These are phyloP conservation scores for Heterochromis multidens DNA, from an alignment of 2,113 vertebrate genomes.

Conservation along the genomic window DNA sequence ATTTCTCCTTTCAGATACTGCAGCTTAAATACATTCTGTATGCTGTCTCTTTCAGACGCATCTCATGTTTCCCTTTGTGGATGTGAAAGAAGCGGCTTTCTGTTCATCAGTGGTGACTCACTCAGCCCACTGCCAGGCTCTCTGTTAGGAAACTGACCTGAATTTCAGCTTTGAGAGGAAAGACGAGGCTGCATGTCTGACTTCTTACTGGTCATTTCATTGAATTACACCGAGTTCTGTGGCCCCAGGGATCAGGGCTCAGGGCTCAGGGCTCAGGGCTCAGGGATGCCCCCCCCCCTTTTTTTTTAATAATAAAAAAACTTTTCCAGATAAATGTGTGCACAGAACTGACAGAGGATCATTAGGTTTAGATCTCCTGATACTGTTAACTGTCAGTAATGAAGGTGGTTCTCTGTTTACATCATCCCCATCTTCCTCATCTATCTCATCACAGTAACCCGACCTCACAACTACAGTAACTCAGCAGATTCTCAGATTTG, in stretches of 20 bases:
- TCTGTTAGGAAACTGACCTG: constrained; percentile 27
- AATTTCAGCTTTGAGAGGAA: constrained; percentile 12
- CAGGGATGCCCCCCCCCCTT: no score
- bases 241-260: no score
- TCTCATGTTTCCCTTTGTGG: neutral
- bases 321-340: neutral
- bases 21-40: neutral
- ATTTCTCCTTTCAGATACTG: neutral
- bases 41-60: neutral
- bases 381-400: neutral
- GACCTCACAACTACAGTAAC: neutral
- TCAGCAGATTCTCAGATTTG: neutral
- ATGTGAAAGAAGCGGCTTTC: constrained; percentile 20
- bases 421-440: neutral
- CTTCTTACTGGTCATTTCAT: neutral
- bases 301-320: no score
- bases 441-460: neutral
- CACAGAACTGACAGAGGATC: neutral
- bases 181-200: neutral
- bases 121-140: constrained; percentile 10
- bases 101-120: constrained; percentile 19
- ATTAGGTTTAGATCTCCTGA: neutral
- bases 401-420: neutral
- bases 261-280: no score
- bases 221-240: neutral